phyloP scores from a whole-genome alignment of 2,113 vertebrate species.

The Stercorarius parasiticus region DNA sequence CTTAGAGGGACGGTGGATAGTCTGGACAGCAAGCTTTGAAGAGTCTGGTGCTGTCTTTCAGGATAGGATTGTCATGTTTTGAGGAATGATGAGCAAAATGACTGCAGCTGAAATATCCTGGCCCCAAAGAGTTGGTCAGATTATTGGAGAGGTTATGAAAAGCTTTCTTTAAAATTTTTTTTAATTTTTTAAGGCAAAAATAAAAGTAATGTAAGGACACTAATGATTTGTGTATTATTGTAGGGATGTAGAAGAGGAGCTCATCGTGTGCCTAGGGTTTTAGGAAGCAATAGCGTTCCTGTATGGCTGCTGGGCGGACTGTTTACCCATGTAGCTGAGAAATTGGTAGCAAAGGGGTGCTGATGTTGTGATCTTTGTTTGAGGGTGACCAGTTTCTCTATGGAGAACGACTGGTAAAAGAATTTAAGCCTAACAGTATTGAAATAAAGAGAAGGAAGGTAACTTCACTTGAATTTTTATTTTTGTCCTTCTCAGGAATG shows the following conservation, averaged over 20 bases:
- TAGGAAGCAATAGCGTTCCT: not conserved
- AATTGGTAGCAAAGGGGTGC: not conserved
- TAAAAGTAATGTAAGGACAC: not conserved
- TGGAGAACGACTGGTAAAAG: not conserved
- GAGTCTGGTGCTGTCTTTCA: not conserved
- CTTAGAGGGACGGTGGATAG: not conserved
- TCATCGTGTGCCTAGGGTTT: not conserved
- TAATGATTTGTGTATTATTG: not conserved
- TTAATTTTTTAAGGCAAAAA: not conserved
- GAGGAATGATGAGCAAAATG: not conserved
- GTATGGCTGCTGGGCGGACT: not conserved
- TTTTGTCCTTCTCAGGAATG: not conserved
- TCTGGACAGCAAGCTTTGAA: not conserved
- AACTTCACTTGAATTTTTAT: not conserved
- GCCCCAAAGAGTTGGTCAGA: not conserved
- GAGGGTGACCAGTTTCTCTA: not conserved
- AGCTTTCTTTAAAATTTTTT: not conserved
- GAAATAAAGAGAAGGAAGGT: not conserved
- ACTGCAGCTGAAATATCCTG: not conserved
- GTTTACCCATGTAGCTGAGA: not conserved
- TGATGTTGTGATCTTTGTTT: not conserved
- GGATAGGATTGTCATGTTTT: not conserved
- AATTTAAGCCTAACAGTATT: not conserved
- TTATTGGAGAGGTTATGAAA: not conserved
- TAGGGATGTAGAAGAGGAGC: not conserved